A percentile compares a stretch with the other conserved stretches of the same genome.
phyloP scores from a whole-genome alignment of 2,888 invertebrate species.

The Dermolepida albohirtum region DNA sequence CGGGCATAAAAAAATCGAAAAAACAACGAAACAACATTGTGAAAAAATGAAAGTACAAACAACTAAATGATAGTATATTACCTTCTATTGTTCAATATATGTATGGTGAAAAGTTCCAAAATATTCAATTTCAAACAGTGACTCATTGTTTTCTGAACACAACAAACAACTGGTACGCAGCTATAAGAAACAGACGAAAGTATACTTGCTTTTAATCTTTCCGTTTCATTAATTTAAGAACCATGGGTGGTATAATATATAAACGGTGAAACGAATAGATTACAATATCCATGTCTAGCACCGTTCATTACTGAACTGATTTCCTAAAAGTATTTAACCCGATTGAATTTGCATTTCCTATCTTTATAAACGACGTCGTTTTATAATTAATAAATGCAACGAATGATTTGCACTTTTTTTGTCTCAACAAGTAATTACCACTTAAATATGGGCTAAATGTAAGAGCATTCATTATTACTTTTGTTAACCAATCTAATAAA shows the following conservation, averaged over 20 bases:
- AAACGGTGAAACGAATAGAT: constrained; percentile 26
- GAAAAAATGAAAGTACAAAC: constrained; percentile 23
- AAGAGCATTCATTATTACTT: too few relatives aligned
- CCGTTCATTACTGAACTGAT: constrained; percentile 5
- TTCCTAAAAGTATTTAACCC: constrained; percentile 24
- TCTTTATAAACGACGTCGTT: background rate
- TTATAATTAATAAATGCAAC: constrained; percentile 37
- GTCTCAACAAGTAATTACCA: too few relatives aligned
- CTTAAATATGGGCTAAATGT: too few relatives aligned
- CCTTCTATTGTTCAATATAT: constrained; percentile 9
- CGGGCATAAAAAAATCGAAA: too few relatives aligned
- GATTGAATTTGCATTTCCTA: constrained; percentile 37
- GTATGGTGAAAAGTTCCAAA: constrained; percentile 38
- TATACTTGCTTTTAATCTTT: constrained; percentile 35
- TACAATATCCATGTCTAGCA: constrained; percentile 1
- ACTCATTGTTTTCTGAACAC: constrained; percentile 38
- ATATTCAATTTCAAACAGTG: constrained; percentile 41
- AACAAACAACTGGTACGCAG: background rate
- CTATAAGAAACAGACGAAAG: constrained; percentile 18
- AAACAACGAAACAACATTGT: too few relatives aligned
- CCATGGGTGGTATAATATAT: constrained; percentile 37
- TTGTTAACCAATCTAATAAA: too few relatives aligned
- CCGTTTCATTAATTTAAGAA: constrained; percentile 36
- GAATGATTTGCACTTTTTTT: constrained; percentile 29
- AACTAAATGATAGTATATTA: constrained; percentile 11